These are phyloP conservation scores for Nemoura dubitans DNA, from an alignment of 2,888 invertebrate genomes.

Conservation along the genomic window DNA sequence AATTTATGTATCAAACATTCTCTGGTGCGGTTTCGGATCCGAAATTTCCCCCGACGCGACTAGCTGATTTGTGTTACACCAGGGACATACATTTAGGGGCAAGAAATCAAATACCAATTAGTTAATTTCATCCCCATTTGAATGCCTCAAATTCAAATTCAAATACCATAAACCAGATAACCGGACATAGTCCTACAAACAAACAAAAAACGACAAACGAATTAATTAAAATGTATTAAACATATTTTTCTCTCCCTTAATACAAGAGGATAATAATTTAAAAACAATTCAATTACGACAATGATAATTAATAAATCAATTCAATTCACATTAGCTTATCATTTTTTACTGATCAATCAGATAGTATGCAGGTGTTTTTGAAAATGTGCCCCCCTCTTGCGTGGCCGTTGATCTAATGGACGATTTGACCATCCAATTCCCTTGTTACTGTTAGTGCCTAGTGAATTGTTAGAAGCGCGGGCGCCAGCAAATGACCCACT, in stretches of 20 bases:
- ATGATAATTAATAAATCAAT: background rate
- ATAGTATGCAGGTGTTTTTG: background rate
- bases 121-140: background rate
- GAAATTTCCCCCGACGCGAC: no score
- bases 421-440: background rate
- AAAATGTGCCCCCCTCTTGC: background rate
- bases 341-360: background rate
- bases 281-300: background rate
- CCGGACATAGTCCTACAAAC: background rate
- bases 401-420: background rate
- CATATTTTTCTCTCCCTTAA: no score
- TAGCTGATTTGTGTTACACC: background rate
- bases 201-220: background rate
- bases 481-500: background rate
- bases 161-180: background rate
- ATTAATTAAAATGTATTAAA: background rate
- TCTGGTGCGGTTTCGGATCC: background rate
- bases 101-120: conserved; percentile 7
- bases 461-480: background rate
- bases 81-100: background rate
- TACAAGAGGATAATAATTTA: no score
- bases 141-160: background rate
- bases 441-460: background rate
- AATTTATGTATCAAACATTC: background rate
- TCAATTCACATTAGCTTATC: background rate